Evolutionary conservation across 2,797 vertebrate species (phyloP).

Genomic region (Bovichtus variegatus): DNA sequence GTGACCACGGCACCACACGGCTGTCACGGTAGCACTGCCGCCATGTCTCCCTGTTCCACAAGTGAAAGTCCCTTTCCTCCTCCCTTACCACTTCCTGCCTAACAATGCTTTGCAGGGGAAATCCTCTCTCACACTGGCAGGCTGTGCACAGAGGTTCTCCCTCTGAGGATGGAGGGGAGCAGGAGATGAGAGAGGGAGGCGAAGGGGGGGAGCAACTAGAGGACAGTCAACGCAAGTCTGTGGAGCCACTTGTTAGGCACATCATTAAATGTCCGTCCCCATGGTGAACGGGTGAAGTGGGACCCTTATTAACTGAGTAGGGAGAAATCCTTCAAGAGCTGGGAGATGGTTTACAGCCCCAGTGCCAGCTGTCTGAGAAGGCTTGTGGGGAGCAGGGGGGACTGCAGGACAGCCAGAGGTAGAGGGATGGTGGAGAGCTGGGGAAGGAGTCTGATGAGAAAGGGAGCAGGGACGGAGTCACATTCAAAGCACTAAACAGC

Average conservation of each 20-base stretch:
- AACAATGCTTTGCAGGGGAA: slow-evolving; percentile 89
- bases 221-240: slow-evolving; percentile 82
- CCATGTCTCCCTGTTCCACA: slow-evolving; percentile 59
- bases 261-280: slow-evolving; percentile 97
- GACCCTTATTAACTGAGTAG: slow-evolving; percentile 96
- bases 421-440: slow-evolving; percentile 53
- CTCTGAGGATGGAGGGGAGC: slow-evolving; percentile 80
- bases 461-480: slow-evolving; percentile 74
- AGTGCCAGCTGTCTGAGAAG: slow-evolving; percentile 88
- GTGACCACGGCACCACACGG: slow-evolving; percentile 79
- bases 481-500: slow-evolving; percentile 92
- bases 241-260: slow-evolving; percentile 92
- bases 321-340: slow-evolving; percentile 95
- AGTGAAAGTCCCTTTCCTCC: slow-evolving; percentile 60
- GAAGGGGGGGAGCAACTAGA: slow-evolving; percentile 82
- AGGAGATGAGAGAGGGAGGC: slow-evolving; percentile 87
- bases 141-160: slow-evolving; percentile 69
- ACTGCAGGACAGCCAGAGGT: slow-evolving; percentile 69
- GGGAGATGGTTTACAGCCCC: slow-evolving; percentile 84
- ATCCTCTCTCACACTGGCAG: slow-evolving; percentile 87
- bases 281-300: slow-evolving; percentile 89
- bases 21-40: slow-evolving; percentile 86
- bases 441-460: slow-evolving; percentile 68
- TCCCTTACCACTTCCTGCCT: slow-evolving; percentile 66
- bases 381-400: slow-evolving; percentile 68